Evolutionary conservation across 64 coral and sea anemone genomes (phyloP), one percentile per base, ranked within the genome.

Genomic region (Cladopsammia gracilis): DNA sequence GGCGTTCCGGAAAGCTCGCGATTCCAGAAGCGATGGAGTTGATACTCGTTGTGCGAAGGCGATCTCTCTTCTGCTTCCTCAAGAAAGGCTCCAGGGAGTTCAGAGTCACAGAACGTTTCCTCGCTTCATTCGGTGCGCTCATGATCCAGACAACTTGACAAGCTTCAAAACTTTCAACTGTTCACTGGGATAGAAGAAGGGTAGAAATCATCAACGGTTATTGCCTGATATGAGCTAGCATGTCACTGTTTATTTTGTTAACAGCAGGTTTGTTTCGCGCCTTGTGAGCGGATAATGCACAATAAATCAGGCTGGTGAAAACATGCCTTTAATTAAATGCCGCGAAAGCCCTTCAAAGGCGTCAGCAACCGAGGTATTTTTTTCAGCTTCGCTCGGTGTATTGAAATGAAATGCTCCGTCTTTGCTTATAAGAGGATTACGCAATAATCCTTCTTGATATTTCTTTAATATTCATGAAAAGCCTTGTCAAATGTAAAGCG

Each of bases 11-110:
- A 26, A 56, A 78, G 72, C 73, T 86, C 8, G 91, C 91, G 25
- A 93, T 87, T 7, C 91, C 91, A n/a, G 91, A 93, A 43, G 82
- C 91, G 61, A 93, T 72, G 62, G 91, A 93, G 20, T 93, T 93
- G 6, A 93, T 93, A 25, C 91, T 87, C 2, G 91, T 76, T 20
- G 83, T 93, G 7, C 79, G 59, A 6, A 93, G 82, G 2, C 75
- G 56, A 1, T 93, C 91, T 15, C 71, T 62, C 50, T 64, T 73
- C 16, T 87, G 81, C 46, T 86, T 83, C 34, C 82, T 68, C 7
- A 86, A 78, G n/a, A 87, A 93, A 23, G 91, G 91, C 34, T 93
- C 91, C 62, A 93, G 11, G 8, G 91, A 86, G n/a, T 68, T 86
- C 10, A 86, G 46, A 34, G 91, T 93, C 14, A 93, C 71, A 1